A percentile compares a stretch with the other conserved stretches of the same genome.
These are phyloP conservation scores for Luidia sarsii DNA, from an alignment of 53 echinoderm and acorn worm species.

Conservation along the genomic window DNA sequence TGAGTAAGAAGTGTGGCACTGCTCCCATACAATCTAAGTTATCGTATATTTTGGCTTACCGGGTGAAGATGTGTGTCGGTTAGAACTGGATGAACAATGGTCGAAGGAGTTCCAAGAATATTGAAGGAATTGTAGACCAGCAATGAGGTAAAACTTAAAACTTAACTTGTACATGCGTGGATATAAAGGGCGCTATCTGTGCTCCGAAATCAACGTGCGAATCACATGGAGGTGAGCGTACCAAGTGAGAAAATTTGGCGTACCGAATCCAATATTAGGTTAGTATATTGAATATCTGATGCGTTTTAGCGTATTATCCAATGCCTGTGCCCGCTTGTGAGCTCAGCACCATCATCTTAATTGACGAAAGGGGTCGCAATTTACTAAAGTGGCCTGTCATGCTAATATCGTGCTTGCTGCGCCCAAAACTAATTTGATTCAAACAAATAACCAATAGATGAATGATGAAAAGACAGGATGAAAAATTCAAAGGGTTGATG, in stretches of 20 bases:
- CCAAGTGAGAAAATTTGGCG: conserved; percentile 61
- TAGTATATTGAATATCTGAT: conserved; percentile 63
- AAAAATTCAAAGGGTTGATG: conserved; percentile 63
- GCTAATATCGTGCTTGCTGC: conserved; percentile 62
- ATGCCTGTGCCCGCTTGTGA: conserved; percentile 41
- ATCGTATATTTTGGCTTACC: conserved; percentile 6
- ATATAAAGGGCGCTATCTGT: too few relatives aligned
- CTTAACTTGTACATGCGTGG: too few relatives aligned
- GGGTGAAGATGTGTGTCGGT: background rate
- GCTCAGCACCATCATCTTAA: conserved; percentile 64
- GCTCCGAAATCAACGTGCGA: conserved; percentile 45
- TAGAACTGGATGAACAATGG: background rate
- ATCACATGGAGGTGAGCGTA: conserved; percentile 36
- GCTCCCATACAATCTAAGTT: too few relatives aligned
- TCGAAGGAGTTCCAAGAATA: background rate
- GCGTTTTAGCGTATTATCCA: conserved; percentile 65
- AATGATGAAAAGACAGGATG: conserved; percentile 70
- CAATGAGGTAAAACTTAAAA: too few relatives aligned
- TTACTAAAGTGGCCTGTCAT: conserved; percentile 62
- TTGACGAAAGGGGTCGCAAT: conserved; percentile 65
- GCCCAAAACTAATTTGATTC: conserved; percentile 78
- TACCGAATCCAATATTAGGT: conserved; percentile 62
- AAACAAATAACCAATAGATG: conserved; percentile 85
- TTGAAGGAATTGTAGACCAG: conserved; percentile 13
- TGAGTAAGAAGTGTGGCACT: too few relatives aligned